A percentile compares a stretch with the other conserved stretches of the same genome.
Evolutionary conservation across 2,113 vertebrate species (phyloP).

Genomic region (mouse (Mus musculus)): GRCm39 chr16:38190501-38191000

Average conservation of each 20-base stretch:
- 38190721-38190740: neutral
- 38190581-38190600: neutral
- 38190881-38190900: neutral
- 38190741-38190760: constrained; percentile 3
- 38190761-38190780: constrained; percentile 6
- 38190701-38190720: neutral
- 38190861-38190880: neutral
- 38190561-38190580: neutral
- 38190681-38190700: neutral
- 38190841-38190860: neutral
- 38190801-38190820: constrained; percentile 11
- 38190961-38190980: neutral
- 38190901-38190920: neutral
- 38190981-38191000: constrained; percentile 58
- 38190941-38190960: constrained; percentile 28
- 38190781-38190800: constrained; percentile 8
- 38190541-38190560: neutral
- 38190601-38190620: neutral
- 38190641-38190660: neutral
- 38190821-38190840: constrained; percentile 10
- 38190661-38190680: neutral
- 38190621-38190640: neutral
- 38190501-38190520: neutral
- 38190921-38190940: constrained; percentile 33
- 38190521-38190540: neutral